Evolutionary conservation across 2,888 invertebrate species (phyloP), one percentile per base, ranked within the genome.

Genomic region (Itoplectis maculator): DNA sequence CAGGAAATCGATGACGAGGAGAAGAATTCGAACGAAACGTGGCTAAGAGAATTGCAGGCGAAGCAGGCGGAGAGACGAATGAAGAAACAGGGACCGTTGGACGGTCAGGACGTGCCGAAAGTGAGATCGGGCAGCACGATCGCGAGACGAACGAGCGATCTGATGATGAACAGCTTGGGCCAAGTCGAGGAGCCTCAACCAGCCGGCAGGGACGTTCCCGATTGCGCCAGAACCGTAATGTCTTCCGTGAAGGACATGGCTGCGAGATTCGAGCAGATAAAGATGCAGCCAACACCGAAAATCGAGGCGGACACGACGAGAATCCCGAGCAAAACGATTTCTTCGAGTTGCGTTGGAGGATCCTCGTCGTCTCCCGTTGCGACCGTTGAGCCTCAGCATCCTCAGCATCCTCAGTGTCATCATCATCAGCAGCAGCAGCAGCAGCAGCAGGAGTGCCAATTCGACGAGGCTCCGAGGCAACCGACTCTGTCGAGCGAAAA

Each of bases 21-120:
- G 13, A 91, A 90, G 5, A 88, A 88, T 13, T 90, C 93, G 15
- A 93, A 95, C 29, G 95, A 96, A 86, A 95, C 94, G 11, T 97
- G 97, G 96, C 91, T 97, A 13, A 95, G 95, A 88, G 97, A 97
- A 91, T 92, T 97, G 42, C 97, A 97, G 93, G 96, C 96, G 0
- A 97, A 96, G 91, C 96, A 97, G 93, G 96, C 95, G 6, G 95
- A 95, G 76, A 92, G 95, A 77, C 93, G 94, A 87, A 93, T 93
- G 82, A 95, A 95, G 93, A 92, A 94, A 61, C 91, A 88, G 18
- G 88, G 82, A 29, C 72, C 87, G 6, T 23, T 88, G 9, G 89
- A 91, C 29, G 92, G 93, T 92, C 91, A 92, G 86, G 88, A 93
- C 88, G 86, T 93, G 61, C 88, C 88, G 0, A 92, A 91, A 73